These are phyloP conservation scores for Chironomus tepperi DNA, from an alignment of 1,140 invertebrate genomes.

Conservation along the genomic window DNA sequence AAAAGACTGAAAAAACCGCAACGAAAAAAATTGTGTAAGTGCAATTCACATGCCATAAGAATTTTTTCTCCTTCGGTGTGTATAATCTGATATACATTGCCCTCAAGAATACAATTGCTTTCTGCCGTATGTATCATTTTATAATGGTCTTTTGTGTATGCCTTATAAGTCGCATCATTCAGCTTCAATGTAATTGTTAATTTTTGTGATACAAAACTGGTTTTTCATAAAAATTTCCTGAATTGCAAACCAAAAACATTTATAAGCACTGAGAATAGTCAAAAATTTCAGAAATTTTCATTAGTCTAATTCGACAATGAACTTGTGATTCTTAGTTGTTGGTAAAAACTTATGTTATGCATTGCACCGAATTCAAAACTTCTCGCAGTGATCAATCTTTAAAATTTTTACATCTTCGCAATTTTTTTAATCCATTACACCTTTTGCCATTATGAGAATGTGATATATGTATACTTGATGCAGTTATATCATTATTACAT, in stretches of 20 bases:
- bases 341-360: no score
- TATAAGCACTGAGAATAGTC: no score
- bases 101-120: conserved; percentile 12
- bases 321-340: no score
- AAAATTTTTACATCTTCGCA: no score
- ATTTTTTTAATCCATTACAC: background rate
- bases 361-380: no score
- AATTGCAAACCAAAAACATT: no score
- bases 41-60: background rate
- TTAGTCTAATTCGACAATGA: no score
- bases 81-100: conserved; percentile 5
- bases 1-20: background rate
- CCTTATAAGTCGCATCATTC: background rate
- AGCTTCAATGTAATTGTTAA: background rate
- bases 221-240: no score
- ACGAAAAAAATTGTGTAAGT: background rate
- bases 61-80: background rate
- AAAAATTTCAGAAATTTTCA: no score
- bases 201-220: no score
- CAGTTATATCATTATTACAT: conserved; percentile 14
- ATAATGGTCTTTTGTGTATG: conserved; percentile 1
- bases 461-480: conserved; percentile 7
- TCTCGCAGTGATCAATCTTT: background rate
- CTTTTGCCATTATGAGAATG: background rate
- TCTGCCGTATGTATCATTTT: background rate